phyloP scores from a whole-genome alignment of 1,140 invertebrate species.

The Nasonia giraulti region DNA sequence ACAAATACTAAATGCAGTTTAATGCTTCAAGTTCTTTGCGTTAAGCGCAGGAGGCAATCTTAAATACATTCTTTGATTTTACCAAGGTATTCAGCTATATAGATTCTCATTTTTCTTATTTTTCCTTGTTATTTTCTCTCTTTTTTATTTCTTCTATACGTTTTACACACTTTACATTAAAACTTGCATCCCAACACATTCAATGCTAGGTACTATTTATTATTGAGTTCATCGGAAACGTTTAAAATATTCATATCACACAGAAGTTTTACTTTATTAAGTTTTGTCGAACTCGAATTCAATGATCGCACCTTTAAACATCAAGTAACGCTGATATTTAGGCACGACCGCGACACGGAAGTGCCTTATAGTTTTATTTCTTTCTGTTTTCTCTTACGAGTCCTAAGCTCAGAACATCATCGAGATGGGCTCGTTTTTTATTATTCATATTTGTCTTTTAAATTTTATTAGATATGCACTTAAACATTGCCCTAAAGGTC shows the following conservation, averaged over 20 bases:
- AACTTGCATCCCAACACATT: slow-evolving; percentile 35
- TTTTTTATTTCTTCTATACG: not conserved
- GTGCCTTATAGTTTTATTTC: too few relatives aligned
- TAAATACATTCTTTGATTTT: slow-evolving; percentile 29
- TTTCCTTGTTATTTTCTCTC: not conserved
- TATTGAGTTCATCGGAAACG: not conserved
- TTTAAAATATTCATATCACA: slow-evolving; percentile 14
- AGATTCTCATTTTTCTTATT: not conserved
- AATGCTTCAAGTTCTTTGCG: not conserved
- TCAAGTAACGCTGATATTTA: not conserved
- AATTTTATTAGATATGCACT: slow-evolving; percentile 26
- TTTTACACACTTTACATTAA: slow-evolving; percentile 18
- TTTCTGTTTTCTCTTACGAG: slow-evolving; percentile 11
- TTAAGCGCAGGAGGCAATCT: not conserved
- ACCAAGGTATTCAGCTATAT: not conserved
- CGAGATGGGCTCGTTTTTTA: not conserved
- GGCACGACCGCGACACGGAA: too few relatives aligned
- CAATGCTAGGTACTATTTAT: slow-evolving; percentile 13
- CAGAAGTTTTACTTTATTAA: slow-evolving; percentile 12
- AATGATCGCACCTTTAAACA: slow-evolving; percentile 26
- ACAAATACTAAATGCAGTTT: not conserved
- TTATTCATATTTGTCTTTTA: slow-evolving; percentile 13
- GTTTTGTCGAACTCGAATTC: slow-evolving; percentile 4
- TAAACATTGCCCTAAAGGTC: slow-evolving; percentile 26
- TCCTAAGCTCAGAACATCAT: not conserved